Evolutionary conservation across 2,113 vertebrate genomes (phyloP).

Genomic region (Entelurus aequoreus): DNA sequence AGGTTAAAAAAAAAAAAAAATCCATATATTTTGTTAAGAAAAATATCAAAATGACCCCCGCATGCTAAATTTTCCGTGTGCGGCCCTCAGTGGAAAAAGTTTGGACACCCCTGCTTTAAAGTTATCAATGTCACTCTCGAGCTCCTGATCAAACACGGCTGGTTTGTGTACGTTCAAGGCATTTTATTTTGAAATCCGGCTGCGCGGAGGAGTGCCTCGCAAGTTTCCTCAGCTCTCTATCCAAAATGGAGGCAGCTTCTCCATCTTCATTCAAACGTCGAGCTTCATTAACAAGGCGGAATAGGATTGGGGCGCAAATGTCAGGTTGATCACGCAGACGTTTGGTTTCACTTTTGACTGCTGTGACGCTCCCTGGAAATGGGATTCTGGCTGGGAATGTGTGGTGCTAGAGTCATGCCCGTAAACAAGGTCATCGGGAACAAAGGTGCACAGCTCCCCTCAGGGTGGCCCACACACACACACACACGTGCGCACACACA

Average conservation of each 20-base stretch:
- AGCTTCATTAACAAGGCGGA: slow-evolving; percentile 16
- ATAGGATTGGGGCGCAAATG: slow-evolving; percentile 17
- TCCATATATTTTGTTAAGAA: too few species aligned
- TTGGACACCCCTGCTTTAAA: too few species aligned
- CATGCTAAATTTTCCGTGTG: too few species aligned
- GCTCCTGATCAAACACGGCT: slow-evolving; percentile 2
- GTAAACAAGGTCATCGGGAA: slow-evolving; percentile 77
- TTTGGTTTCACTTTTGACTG: slow-evolving; percentile 23
- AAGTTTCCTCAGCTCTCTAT: slow-evolving; percentile 36
- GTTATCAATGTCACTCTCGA: slow-evolving; percentile 17
- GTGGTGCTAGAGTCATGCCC: slow-evolving; percentile 58
- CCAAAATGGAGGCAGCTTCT: slow-evolving; percentile 58
- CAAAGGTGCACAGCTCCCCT: slow-evolving; percentile 70
- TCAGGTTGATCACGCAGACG: slow-evolving; percentile 36
- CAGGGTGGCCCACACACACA: slow-evolving; percentile 40
- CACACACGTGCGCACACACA: slow-evolving; percentile 9
- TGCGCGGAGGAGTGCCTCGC: slow-evolving; percentile 19
- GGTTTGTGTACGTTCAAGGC: not conserved
- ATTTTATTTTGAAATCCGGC: slow-evolving; percentile 47
- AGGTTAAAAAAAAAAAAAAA: too few species aligned
- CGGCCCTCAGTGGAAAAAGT: too few species aligned
- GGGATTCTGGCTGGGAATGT: slow-evolving; percentile 62
- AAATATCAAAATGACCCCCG: too few species aligned
- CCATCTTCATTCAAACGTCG: slow-evolving; percentile 42
- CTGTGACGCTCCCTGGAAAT: slow-evolving; percentile 49